Percentiles rank a stretch among this genome's conserved stretches.
Conservation (phyloP, 2,888 invertebrate genomes). For the Macropis europaea region DNA sequence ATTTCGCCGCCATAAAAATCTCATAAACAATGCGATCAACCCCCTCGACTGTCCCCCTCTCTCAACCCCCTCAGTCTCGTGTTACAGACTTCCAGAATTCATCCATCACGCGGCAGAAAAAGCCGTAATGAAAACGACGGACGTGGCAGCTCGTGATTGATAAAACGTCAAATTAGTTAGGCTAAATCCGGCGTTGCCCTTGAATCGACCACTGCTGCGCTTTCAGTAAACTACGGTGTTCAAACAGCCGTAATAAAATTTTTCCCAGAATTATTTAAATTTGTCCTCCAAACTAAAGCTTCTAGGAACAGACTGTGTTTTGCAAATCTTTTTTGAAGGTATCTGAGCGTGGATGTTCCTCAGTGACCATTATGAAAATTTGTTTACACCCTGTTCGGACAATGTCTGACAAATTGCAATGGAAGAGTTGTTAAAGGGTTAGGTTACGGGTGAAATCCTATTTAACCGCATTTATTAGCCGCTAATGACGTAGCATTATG, state of each 20-base stretch:
- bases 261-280: too few relatives aligned
- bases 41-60: slow-evolving; percentile 26
- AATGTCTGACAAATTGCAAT: slow-evolving; percentile 5
- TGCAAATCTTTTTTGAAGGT: too few relatives aligned
- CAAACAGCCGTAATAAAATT: too few relatives aligned
- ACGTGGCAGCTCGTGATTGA: slow-evolving; percentile 73
- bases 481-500: slow-evolving; percentile 35
- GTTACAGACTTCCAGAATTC: slow-evolving; percentile 69
- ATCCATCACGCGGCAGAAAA: slow-evolving; percentile 70
- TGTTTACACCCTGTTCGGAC: too few relatives aligned
- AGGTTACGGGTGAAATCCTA: slow-evolving; percentile 10
- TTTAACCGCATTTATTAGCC: slow-evolving; percentile 31
- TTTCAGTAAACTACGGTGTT: not conserved
- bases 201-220: slow-evolving; percentile 4
- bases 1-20: slow-evolving; percentile 73
- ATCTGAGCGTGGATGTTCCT: too few relatives aligned
- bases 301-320: too few relatives aligned
- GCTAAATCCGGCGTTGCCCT: slow-evolving; percentile 62
- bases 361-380: too few relatives aligned
- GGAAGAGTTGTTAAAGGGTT: not conserved
- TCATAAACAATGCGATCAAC: slow-evolving; percentile 72
- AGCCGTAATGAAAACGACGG: slow-evolving; percentile 56
- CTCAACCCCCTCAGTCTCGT: slow-evolving; percentile 58
- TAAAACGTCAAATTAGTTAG: slow-evolving; percentile 76
- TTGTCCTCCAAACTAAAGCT: too few relatives aligned